Evolutionary conservation across 2,113 vertebrate species (phyloP), one percentile per base, ranked within the genome.

Genomic region (Melanerpes formicivorus): DNA sequence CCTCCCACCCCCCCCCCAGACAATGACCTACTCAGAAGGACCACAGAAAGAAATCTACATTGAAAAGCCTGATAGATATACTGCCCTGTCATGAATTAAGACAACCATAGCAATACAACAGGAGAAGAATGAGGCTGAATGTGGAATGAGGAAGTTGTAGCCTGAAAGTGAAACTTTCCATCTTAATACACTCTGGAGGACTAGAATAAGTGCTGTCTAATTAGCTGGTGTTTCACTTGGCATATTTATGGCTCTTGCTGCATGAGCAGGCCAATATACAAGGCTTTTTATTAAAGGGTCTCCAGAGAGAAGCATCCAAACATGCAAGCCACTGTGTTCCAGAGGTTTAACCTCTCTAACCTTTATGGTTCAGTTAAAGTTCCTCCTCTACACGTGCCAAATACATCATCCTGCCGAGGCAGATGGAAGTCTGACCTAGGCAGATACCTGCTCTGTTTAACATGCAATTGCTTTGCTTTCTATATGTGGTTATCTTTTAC

Each of bases 201-300:
- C 71, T 71, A 4, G 4, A 85, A 52, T 85, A 92, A 95, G 67
- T 74, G 89, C 77, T 95, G 92, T 89, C 75, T 93, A 94, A 96
- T 94, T 93, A 93, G 54, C 72, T 89, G 27, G 78, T 62, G 48
- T 95, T 94, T 90, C 46, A 67, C 52, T 80, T 80, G 89, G 32
- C 75, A 37, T 83, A 72, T 96, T 96, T 96, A 94, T 87, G 42
- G 56, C 75, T 80, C 44, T 89, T 0, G 0, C 29, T 77, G 72
- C 60, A 65, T 2, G 4, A 93, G 75, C 22, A 80, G 84, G 71
- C 78, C 25, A 46, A 54, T 87, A 56, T 22, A 77, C 1, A 6
- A 34, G 75, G 52, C 25, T 92, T 69, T 93, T 92, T 84, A 79
- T 92, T 80, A 74, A 71, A 71, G 29, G 32, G 18, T 80, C 84